phyloP scores from a whole-genome alignment of 2,797 vertebrate species.

The Cirrhinus molitorella region DNA sequence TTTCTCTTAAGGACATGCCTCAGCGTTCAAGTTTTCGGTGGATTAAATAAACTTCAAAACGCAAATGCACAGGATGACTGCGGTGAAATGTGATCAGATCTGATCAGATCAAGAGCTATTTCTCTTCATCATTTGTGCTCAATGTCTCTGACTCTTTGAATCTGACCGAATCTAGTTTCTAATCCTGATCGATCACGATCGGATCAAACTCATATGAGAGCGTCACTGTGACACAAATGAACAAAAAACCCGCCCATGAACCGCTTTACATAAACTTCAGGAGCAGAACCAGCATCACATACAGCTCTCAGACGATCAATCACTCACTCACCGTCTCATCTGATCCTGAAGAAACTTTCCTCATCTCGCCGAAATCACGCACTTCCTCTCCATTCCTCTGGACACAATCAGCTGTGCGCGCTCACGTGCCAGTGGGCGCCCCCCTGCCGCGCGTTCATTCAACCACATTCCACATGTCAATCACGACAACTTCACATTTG shows the following conservation, averaged over 20 bases:
- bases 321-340: neutral
- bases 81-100: no score
- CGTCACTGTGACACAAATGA: neutral
- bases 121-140: no score
- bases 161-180: no score
- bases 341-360: neutral
- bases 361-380: neutral
- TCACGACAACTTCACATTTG: neutral
- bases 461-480: neutral
- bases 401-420: neutral
- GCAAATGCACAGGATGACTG: no score
- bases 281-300: neutral
- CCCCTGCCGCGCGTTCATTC: neutral
- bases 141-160: no score
- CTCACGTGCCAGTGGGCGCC: neutral
- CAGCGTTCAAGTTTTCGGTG: no score
- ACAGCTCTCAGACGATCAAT: neutral
- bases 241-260: neutral
- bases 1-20: no score
- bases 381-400: neutral
- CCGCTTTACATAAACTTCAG: neutral
- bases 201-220: neutral
- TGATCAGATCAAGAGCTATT: no score
- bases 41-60: no score
- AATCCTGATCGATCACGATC: no score